phyloP scores from a whole-genome alignment of 2,797 vertebrate genomes.

The Todus mexicanus region DNA sequence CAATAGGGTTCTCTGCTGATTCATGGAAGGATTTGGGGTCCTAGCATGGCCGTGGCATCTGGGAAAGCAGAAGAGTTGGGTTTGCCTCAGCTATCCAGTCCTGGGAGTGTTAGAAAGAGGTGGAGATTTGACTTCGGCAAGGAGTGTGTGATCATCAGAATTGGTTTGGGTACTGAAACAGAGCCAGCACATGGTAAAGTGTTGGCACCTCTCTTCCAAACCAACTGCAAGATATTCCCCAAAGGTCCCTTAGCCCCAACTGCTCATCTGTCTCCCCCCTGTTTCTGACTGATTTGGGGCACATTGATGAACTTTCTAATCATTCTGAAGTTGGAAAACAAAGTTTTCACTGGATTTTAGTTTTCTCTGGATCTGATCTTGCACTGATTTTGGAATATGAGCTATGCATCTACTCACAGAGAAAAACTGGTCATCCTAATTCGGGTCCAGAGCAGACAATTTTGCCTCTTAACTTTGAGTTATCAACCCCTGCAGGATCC shows the following conservation, averaged over 20 bases:
- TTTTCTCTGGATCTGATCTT: not conserved
- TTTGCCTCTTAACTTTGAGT: not conserved
- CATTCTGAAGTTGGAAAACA: not conserved
- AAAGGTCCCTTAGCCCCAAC: not conserved
- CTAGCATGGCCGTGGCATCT: not conserved
- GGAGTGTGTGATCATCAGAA: not conserved
- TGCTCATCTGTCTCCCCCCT: not conserved
- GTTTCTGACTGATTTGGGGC: not conserved
- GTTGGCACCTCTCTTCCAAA: not conserved
- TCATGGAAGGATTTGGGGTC: conserved; percentile 1
- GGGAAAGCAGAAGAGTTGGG: not conserved
- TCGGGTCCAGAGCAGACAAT: not conserved
- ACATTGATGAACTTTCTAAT: not conserved
- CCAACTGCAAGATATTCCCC: not conserved
- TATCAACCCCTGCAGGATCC: not conserved
- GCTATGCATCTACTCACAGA: not conserved
- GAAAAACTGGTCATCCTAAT: not conserved
- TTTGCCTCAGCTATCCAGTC: not conserved
- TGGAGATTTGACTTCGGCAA: not conserved
- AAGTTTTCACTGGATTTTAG: not conserved
- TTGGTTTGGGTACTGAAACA: not conserved
- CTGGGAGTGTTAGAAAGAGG: not conserved
- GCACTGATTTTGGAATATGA: not conserved
- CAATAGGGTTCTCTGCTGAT: conserved; percentile 53
- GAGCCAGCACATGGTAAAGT: not conserved